Evolutionary conservation across 1,140 invertebrate species (phyloP), one percentile per base, ranked within the genome.

Genomic region (Colletes gigas): DNA sequence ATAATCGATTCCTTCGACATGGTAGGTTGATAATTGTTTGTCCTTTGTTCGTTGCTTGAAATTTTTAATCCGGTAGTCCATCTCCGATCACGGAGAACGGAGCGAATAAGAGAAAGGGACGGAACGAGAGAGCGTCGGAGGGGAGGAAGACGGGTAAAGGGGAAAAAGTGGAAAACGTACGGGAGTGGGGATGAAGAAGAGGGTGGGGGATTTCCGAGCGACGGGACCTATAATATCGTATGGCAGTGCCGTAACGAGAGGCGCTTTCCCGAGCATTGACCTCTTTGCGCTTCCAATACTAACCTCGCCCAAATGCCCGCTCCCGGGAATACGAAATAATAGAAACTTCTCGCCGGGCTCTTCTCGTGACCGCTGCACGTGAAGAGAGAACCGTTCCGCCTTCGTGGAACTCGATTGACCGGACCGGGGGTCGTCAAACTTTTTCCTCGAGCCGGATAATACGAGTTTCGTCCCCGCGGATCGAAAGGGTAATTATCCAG

Each of bases 191-290:
- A 17, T n/a, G 30, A 30, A 15, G 21, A 60, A 60, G 72, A 17
- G 79, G 86, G 86, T 84, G 60, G 62, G 76, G 68, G 77, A 81
- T 74, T 65, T 81, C 73, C 72, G 41, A 86, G 84, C 60, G 77
- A 86, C 85, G 84, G 78, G 81, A 57, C 83, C 65, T 79, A 74
- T 85, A 85, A 88, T 88, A 84, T 84, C 85, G 69, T 82, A 83
- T 82, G 67, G 83, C 79, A 87, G 85, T 84, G 85, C 79, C 67
- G 82, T 86, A 86, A 88, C 83, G 83, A 87, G 83, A 91, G 89
- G 87, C 87, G 88, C 88, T 92, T 92, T 93, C 88, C 88, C 89
- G 92, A 90, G 84, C 92, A 88, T 93, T 93, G 92, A 92, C 90
- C 92, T 76, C 87, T 78, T 85, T 82, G 82, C 79, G 83, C 85